Conservation (phyloP, 92 coral and sea anemone species). For the Parazoanthus swiftii region DNA sequence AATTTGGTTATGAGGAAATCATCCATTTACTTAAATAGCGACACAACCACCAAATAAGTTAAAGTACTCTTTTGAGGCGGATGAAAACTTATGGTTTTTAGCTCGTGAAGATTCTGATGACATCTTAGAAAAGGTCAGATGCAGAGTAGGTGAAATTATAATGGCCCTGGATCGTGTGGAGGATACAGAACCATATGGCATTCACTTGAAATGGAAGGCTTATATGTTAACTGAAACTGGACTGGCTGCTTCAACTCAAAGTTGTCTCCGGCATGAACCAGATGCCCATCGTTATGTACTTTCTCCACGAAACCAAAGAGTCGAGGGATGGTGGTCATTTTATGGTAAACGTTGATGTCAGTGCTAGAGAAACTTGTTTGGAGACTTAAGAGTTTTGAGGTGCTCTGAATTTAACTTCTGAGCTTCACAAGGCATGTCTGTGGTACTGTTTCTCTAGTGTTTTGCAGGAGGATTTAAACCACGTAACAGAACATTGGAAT, state of each 20-base stretch:
- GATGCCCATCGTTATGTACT: slow-evolving; percentile 67
- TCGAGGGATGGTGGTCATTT: slow-evolving; percentile 76
- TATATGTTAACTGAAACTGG: slow-evolving; percentile 64
- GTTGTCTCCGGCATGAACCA: slow-evolving; percentile 58
- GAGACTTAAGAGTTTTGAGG: slow-evolving; percentile 55
- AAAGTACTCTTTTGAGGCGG: slow-evolving; percentile 45
- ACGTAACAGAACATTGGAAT: slow-evolving; percentile 46
- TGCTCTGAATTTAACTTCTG: slow-evolving; percentile 48
- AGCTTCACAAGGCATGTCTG: slow-evolving; percentile 44
- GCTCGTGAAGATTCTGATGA: slow-evolving; percentile 29
- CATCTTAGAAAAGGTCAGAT: slow-evolving; percentile 12
- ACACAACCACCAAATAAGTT: slow-evolving; percentile 44
- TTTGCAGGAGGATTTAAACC: slow-evolving; percentile 31
- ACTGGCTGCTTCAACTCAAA: slow-evolving; percentile 59
- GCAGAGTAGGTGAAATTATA: slow-evolving; percentile 42
- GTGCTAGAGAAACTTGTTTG: slow-evolving; percentile 66
- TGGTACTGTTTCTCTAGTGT: slow-evolving; percentile 51
- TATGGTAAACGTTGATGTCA: slow-evolving; percentile 43
- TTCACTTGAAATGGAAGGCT: slow-evolving; percentile 52
- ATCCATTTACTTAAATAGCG: slow-evolving; percentile 38
- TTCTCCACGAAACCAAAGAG: slow-evolving; percentile 64
- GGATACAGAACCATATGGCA: slow-evolving; percentile 67
- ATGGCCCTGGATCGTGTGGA: slow-evolving; percentile 71
- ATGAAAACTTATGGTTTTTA: slow-evolving; percentile 42
- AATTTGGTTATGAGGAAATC: slow-evolving; percentile 54